Evolutionary conservation across 2,113 vertebrate species (phyloP), one percentile per base, ranked within the genome.

Genomic region (Sorex araneus): DNA sequence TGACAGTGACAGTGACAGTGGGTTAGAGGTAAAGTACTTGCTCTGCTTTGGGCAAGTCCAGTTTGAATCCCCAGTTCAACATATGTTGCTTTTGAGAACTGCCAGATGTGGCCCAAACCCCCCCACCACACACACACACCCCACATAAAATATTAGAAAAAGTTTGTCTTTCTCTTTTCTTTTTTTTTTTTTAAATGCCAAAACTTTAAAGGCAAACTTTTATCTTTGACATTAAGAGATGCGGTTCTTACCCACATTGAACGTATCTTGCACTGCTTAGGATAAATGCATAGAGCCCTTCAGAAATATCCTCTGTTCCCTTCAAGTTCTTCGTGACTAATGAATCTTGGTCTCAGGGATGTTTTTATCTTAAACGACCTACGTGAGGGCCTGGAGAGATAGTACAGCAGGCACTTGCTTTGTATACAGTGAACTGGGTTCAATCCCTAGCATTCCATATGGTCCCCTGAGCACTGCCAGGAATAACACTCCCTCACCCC

Each of bases 301-400:
- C 78, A 18, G 28, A 40, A 67, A 25, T 86, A 79, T 82, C 40
- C 40, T 73, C 21, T 83, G 66, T 90, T 71, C 30, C n/a, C 66
- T 84, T 93, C 36, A 66, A n/a, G 18, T 89, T 91, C 74, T 91
- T 87, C 21, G 15, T 90, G 18, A 71, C 63, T 79, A 60, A 19
- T 63, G 76, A 19, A 70, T 87, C 75, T 92, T 79, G 47, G 32
- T 67, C 74, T 93, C 54, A 75, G 60, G 23, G 32, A 73, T 90
- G 76, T 30, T 83, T 95, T 88, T 82, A 93, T 36, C 40, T 94
- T 25, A 76, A 28, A 94, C 94, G 32, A 84, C 47, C 36, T 94
- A 76, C 43, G 34, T 88, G 40, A 92, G 81, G 36, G 43, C 64
- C 57, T 78, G 40, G 75, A 66, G 13, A 60, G 57, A 40, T 40